phyloP scores from a whole-genome alignment of 2,113 vertebrate species.

The Physeter macrocephalus region DNA sequence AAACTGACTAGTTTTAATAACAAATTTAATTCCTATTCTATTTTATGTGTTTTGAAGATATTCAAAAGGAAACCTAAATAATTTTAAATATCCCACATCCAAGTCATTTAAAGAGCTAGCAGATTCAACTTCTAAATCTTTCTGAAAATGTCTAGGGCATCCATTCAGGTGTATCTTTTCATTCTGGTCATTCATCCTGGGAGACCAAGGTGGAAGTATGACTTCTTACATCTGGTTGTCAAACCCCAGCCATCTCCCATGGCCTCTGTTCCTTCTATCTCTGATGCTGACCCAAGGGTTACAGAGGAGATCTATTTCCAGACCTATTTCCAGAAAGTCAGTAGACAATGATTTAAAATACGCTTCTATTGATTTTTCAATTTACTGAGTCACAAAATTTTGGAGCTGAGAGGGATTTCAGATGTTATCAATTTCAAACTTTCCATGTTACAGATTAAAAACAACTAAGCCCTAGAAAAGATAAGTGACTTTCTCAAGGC shows the following conservation, averaged over 20 bases:
- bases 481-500: background rate
- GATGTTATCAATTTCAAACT: background rate
- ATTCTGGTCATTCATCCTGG: background rate
- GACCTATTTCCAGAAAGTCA: background rate
- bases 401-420: background rate
- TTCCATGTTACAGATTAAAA: background rate
- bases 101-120: background rate
- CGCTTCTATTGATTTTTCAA: background rate
- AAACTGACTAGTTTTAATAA: background rate
- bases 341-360: background rate
- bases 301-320: background rate
- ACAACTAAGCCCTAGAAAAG: background rate
- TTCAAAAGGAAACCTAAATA: constrained; percentile 10
- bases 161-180: background rate
- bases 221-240: background rate
- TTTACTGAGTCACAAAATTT: background rate
- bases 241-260: background rate
- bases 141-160: background rate
- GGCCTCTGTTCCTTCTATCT: background rate
- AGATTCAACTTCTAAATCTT: background rate
- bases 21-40: background rate
- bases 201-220: background rate
- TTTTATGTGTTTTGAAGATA: background rate
- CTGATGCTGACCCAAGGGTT: background rate
- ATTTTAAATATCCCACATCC: background rate